A percentile compares a stretch with the other conserved stretches of the same genome.
Evolutionary conservation across 2,113 vertebrate species (phyloP).

Genomic region (Boleophthalmus pectinirostris): DNA sequence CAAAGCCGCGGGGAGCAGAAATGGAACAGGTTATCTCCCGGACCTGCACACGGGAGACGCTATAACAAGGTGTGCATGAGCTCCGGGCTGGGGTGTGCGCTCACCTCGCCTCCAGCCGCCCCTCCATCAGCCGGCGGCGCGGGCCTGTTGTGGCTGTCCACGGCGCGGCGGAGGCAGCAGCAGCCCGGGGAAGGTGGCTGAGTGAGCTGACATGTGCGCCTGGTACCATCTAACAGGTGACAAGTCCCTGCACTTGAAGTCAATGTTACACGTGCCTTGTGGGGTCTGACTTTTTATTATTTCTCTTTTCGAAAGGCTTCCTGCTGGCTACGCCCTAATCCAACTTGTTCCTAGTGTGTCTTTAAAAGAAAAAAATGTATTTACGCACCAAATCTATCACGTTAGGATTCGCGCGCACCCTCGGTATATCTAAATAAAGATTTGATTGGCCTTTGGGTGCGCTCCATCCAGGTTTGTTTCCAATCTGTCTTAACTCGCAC

Average conservation of each 20-base stretch:
- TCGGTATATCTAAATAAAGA: constrained; percentile 46
- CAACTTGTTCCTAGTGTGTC: constrained; percentile 13
- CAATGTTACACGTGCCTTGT: constrained; percentile 56
- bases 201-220: constrained; percentile 60
- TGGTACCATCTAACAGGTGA: constrained; percentile 68
- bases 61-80: not conserved
- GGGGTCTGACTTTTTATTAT: constrained; percentile 31
- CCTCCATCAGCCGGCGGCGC: not conserved
- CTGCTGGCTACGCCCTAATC: constrained; percentile 48
- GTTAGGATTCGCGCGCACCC: constrained; percentile 11
- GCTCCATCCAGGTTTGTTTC: constrained; percentile 36
- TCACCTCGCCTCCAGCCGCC: not conserved
- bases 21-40: constrained; percentile 6
- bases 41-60: not conserved
- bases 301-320: constrained; percentile 36
- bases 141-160: constrained; percentile 35
- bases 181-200: constrained; percentile 41
- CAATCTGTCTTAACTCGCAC: constrained; percentile 47
- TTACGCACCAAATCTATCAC: constrained; percentile 44
- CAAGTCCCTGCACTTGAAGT: constrained; percentile 64
- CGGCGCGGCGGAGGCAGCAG: constrained; percentile 28
- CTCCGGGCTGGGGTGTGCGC: not conserved
- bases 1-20: not conserved
- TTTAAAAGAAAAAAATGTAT: constrained; percentile 9
- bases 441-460: constrained; percentile 36